These are phyloP conservation scores for Helicoverpa armigera DNA, from an alignment of 1,140 invertebrate genomes.

Conservation along the genomic window DNA sequence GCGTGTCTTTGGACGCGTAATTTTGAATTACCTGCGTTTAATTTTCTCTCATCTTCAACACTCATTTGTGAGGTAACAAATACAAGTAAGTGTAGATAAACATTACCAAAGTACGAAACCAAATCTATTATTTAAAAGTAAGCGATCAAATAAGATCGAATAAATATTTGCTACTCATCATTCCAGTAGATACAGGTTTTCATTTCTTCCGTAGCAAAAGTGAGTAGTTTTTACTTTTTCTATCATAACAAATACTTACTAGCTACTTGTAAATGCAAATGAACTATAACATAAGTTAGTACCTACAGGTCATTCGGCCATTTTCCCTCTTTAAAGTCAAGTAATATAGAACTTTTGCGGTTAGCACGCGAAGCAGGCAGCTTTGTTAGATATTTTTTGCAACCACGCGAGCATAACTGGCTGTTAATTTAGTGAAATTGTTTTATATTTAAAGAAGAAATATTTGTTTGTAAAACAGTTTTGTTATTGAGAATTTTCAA, in stretches of 20 bases:
- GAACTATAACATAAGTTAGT: neutral
- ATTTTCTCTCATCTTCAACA: too few relatives aligned
- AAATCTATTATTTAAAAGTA: too few relatives aligned
- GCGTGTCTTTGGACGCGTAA: too few relatives aligned
- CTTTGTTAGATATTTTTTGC: conserved; percentile 36
- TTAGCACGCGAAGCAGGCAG: conserved; percentile 24
- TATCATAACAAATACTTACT: neutral
- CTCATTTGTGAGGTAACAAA: too few relatives aligned
- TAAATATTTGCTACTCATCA: too few relatives aligned
- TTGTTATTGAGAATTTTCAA: neutral
- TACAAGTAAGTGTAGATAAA: too few relatives aligned
- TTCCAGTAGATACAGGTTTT: too few relatives aligned
- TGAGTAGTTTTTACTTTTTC: too few relatives aligned
- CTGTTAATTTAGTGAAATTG: conserved; percentile 8
- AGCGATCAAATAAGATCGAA: too few relatives aligned
- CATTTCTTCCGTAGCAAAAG: too few relatives aligned
- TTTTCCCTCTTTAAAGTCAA: conserved; percentile 1
- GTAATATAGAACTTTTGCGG: conserved; percentile 41
- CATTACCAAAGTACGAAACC: too few relatives aligned
- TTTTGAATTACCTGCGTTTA: too few relatives aligned
- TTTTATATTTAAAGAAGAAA: neutral
- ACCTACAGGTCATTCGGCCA: neutral
- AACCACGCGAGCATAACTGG: conserved; percentile 25
- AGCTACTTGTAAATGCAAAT: neutral
- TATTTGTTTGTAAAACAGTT: neutral